These are phyloP conservation scores for Ctenopoma multispine DNA, from an alignment of 2,797 vertebrate species.

Conservation along the genomic window DNA sequence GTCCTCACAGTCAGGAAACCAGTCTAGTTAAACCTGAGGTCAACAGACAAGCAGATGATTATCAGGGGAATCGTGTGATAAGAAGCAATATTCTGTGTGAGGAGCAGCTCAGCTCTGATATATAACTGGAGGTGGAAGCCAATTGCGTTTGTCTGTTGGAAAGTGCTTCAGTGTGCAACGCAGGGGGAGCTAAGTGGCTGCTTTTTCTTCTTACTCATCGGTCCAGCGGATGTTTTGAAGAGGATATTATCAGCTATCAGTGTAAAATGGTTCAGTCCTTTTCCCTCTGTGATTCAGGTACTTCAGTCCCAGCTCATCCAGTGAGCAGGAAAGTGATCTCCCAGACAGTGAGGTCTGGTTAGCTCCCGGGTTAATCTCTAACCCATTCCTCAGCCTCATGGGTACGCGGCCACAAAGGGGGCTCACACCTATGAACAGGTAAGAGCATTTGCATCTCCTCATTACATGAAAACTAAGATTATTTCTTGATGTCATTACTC, in stretches of 20 bases:
- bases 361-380: slow-evolving; percentile 74
- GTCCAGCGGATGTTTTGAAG: slow-evolving; percentile 51
- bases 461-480: background rate
- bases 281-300: slow-evolving; percentile 78
- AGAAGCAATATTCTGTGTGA: slow-evolving; percentile 23
- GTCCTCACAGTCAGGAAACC: background rate
- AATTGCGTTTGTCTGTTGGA: slow-evolving; percentile 16
- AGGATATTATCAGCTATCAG: slow-evolving; percentile 55
- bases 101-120: slow-evolving; percentile 24
- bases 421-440: slow-evolving; percentile 81
- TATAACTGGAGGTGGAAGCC: slow-evolving; percentile 38
- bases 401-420: slow-evolving; percentile 71
- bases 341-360: slow-evolving; percentile 79
- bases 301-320: slow-evolving; percentile 74
- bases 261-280: slow-evolving; percentile 50
- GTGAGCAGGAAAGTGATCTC: slow-evolving; percentile 71
- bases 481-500: background rate
- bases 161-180: slow-evolving; percentile 37
- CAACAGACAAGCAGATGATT: slow-evolving; percentile 14
- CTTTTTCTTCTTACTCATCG: slow-evolving; percentile 51
- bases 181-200: slow-evolving; percentile 55
- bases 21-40: slow-evolving; percentile 17
- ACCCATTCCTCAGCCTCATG: slow-evolving; percentile 74
- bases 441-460: slow-evolving; percentile 1
- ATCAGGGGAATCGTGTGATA: slow-evolving; percentile 14